Conservation (phyloP, 2,888 invertebrate species). For the Tyria jacobaeae region DNA sequence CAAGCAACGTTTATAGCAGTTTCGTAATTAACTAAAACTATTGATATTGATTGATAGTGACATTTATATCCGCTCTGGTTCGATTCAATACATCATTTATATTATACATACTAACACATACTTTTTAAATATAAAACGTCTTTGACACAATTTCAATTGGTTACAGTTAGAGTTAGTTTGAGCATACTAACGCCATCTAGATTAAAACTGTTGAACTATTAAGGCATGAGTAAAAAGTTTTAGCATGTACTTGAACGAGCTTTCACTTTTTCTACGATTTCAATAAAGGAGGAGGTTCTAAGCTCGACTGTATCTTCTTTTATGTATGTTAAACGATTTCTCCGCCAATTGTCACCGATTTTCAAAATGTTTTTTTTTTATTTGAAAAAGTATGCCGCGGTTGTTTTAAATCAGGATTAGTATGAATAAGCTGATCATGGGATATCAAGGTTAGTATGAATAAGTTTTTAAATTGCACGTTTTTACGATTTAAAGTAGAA, state of each 20-base stretch:
- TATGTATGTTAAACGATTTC: no score
- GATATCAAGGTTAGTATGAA: no score
- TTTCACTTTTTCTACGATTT: no score
- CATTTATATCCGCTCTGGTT: slow-evolving; percentile 64
- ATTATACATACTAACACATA: slow-evolving; percentile 64
- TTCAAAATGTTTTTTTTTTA: no score
- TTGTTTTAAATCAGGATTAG: no score
- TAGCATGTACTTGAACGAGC: neutral
- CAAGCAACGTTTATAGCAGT: slow-evolving; percentile 39
- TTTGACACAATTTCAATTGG: slow-evolving; percentile 68
- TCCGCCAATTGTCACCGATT: no score
- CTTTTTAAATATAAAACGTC: slow-evolving; percentile 64
- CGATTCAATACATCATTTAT: slow-evolving; percentile 63
- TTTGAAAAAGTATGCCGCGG: no score
- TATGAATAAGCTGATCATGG: no score
- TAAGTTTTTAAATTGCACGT: no score
- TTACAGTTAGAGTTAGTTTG: slow-evolving; percentile 27
- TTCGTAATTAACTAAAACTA: slow-evolving; percentile 46
- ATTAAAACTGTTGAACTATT: slow-evolving; percentile 45
- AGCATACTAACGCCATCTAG: slow-evolving; percentile 72
- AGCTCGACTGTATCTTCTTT: no score
- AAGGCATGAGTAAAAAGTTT: neutral
- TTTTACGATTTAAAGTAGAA: no score
- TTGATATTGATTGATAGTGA: slow-evolving; percentile 60
- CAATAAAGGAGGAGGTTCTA: no score